Conservation (phyloP, 2,797 vertebrate species). For the Dryobates pubescens region DNA sequence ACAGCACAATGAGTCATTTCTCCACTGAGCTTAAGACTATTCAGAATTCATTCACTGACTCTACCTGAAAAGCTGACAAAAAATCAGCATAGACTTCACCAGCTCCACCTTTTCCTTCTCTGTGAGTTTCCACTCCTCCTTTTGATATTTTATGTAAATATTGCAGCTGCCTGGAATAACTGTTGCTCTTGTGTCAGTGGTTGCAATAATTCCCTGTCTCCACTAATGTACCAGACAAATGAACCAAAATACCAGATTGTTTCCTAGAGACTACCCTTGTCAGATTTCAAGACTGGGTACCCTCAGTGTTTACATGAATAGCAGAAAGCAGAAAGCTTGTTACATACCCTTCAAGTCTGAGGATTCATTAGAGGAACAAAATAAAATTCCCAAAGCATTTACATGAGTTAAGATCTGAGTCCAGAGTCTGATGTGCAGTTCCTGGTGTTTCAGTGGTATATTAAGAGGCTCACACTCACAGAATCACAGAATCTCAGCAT, state of each 20-base stretch:
- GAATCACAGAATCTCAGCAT: too few species aligned
- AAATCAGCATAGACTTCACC: neutral
- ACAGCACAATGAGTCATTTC: neutral
- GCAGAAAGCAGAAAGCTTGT: neutral
- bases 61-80: conserved; percentile 3
- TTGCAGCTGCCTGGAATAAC: neutral
- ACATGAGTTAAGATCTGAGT: neutral
- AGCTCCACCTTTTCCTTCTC: neutral
- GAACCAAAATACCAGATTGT: neutral
- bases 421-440: neutral
- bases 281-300: neutral
- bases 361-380: neutral
- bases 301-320: neutral
- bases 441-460: neutral
- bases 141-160: neutral
- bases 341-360: neutral
- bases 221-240: fast-evolving
- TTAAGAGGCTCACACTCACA: neutral
- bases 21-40: neutral
- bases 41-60: conserved; percentile 7
- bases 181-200: neutral
- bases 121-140: neutral
- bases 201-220: neutral
- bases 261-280: neutral
- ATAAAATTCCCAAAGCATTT: neutral